phyloP scores from a whole-genome alignment of 2,797 vertebrate species.

The Rhynchonycteris naso region DNA sequence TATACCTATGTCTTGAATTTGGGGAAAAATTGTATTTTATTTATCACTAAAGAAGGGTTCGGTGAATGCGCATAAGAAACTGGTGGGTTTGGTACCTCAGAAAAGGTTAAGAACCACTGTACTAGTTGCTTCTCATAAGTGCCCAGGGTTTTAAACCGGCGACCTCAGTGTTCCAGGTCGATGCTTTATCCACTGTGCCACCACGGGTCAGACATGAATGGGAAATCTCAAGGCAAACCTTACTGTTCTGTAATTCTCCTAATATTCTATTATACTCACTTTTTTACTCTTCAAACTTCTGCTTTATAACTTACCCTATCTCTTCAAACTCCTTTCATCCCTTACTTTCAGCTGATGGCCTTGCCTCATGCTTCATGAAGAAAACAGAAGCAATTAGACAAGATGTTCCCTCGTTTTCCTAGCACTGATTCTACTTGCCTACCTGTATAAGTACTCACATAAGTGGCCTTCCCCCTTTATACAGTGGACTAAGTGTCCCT shows the following conservation, averaged over 20 bases:
- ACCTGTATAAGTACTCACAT: not conserved
- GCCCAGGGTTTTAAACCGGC: too few relatives aligned
- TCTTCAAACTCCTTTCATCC: conserved; percentile 18
- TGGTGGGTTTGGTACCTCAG: too few relatives aligned
- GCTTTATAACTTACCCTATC: not conserved
- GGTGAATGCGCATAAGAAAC: too few relatives aligned
- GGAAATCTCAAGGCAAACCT: not conserved
- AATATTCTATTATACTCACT: not conserved
- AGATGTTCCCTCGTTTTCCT: not conserved
- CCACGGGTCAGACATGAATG: not conserved
- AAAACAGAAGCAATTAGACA: not conserved
- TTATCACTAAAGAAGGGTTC: too few relatives aligned
- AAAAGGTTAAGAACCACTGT: too few relatives aligned
- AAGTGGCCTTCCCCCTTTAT: not conserved
- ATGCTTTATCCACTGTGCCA: too few relatives aligned
- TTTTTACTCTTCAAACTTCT: not conserved
- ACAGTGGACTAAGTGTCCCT: not conserved
- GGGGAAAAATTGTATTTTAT: too few relatives aligned
- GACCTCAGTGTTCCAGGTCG: too few relatives aligned
- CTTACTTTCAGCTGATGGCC: not conserved
- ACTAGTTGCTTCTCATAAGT: too few relatives aligned
- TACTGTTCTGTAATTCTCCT: not conserved
- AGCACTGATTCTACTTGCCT: not conserved
- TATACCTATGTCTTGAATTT: too few relatives aligned
- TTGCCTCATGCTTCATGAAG: not conserved